phyloP scores from a whole-genome alignment of 2,797 vertebrate species.

The Ptychobarbus kaznakovi region DNA sequence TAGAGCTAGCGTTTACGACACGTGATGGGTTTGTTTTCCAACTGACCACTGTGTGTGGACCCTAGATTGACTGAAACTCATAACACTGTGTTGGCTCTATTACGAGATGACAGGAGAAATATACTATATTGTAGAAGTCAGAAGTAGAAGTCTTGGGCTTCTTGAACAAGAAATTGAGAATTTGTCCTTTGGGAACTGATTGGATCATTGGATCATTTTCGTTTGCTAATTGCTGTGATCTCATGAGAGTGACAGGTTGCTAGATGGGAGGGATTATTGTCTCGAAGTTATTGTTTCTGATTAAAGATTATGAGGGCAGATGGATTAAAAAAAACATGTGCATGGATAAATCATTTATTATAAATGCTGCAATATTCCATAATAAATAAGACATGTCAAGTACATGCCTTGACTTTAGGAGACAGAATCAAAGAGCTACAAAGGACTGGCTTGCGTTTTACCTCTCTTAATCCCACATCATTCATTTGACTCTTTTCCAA shows the following conservation, averaged over 20 bases:
- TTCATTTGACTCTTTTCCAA: slow-evolving; percentile 13
- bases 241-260: not conserved
- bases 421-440: not conserved
- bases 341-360: not conserved
- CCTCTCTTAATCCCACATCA: not conserved
- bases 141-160: not conserved
- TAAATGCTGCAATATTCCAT: not conserved
- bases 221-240: not conserved
- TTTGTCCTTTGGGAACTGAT: not conserved
- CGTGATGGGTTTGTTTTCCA: not conserved
- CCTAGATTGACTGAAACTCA: not conserved
- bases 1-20: not conserved
- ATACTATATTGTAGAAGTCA: not conserved
- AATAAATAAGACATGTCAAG: not conserved
- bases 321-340: not conserved
- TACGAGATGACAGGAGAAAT: not conserved
- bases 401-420: not conserved
- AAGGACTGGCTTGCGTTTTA: slow-evolving; percentile 7
- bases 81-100: not conserved
- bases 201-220: not conserved
- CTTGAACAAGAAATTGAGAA: not conserved
- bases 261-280: not conserved
- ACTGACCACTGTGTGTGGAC: not conserved
- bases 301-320: not conserved
- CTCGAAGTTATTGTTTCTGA: not conserved